Base-by-base conservation (phyloP, 2,113 vertebrate species). In the Burhinus oedicnemus region DNA sequence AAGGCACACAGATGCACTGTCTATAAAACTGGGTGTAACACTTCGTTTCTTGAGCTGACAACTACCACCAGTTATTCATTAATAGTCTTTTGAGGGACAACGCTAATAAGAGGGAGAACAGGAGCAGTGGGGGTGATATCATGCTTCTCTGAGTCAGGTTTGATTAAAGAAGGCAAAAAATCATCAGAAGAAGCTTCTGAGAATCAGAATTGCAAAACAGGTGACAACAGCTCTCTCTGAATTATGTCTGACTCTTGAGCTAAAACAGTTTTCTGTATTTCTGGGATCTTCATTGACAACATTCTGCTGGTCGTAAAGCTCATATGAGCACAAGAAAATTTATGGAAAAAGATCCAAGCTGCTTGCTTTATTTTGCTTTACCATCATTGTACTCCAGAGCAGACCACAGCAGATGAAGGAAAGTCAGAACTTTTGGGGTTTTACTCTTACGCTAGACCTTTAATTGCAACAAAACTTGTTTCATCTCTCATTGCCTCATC, bases 161-260 rank as follows among this genome's bases (percentile, higher is more conserved):
- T 94, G 74, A 79, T 94, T 96, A 93, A 93, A 64, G 55, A 88
- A 92, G 71, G 82, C 95, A 79, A 92, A 92, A 96, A 86, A 80
- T 68, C 57, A 52, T 51, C 83, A 89, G 30, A 36, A 90, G 71
- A 62, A 89, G 38, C 22, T 78, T 95, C 69, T 95, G 87, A 94
- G 72, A 82, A 72, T 90, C 68, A 89, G 65, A 85, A 87, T 81
- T 87, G 54, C 62, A 92, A 93, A 97, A 60, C 4, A 89, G 51
- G 44, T 79, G 66, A 36, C 51, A 92, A 58, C 38, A 79, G 27
- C 69, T 38, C 87, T 89, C 72, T 94, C 58, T 90, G 57, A 49
- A 42, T 83, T 89, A 49, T 38, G 40, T 52, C 62, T 92, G 66
- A 78, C 79, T 83, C 77, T 58, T 81, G 27, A 89, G 51, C 82